Evolutionary conservation across 2,888 invertebrate genomes (phyloP), one percentile per base, ranked within the genome.

Genomic region (Drosophila colorata): DNA sequence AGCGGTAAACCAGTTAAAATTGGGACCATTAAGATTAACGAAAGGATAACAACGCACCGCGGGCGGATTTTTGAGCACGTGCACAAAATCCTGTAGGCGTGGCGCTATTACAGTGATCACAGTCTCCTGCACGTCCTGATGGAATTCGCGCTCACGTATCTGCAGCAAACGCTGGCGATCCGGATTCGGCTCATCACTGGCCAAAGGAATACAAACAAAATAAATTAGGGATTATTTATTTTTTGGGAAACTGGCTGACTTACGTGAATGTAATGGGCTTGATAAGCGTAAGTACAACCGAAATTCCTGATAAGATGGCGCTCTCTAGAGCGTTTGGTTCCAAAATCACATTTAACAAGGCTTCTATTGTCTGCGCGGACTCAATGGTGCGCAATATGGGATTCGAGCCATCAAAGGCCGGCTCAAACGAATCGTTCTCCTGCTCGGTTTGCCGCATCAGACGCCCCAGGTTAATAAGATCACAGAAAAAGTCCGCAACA

Each of bases 401-500:
- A 93, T 96, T 95, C 48, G 90, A 91, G 71, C 90, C 90, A 44
- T 87, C 89, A 67, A 91, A 91, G 59, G 90, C 88, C 48, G 91
- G 90, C 77, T 91, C 91, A 87, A 91, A 90, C 40, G 90, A 90
- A 83, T 91, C 92, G 78, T 87, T 94, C 91, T 95, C 95, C 69
- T 93, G 93, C 77, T 93, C 93, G 80, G 93, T 94, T 82, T 93
- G 93, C 87, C 94, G 93, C 91, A 92, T 90, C 47, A 88, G 83
- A 79, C 95, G 93, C 70, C 95, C 94, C 90, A 94, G 94, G 87
- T 94, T 94, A 78, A 97, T 94, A 90, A 98, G 95, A 93, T 98
- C 97, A 93, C 96, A 96, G 88, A 98, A 94, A 92, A 98, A 94
- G 93, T 97, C 96, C 85, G 97, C 95, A 88, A 97, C 97, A 93